A percentile compares a stretch with the other conserved stretches of the same genome.
These are phyloP conservation scores for Perognathus longimembris DNA, from an alignment of 2,113 vertebrate genomes.

Conservation along the genomic window DNA sequence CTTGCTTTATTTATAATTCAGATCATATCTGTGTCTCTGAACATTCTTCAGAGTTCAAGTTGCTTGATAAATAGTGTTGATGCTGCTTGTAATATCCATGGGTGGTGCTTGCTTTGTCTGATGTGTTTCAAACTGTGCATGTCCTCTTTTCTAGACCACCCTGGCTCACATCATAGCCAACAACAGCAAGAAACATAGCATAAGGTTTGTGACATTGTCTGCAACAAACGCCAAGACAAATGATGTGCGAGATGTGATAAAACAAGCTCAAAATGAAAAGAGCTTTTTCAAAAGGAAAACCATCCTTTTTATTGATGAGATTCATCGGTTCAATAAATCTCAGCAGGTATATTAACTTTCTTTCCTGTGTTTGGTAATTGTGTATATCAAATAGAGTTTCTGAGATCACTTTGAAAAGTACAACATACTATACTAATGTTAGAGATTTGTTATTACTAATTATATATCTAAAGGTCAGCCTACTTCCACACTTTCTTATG, in stretches of 20 bases:
- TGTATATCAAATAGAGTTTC: not conserved
- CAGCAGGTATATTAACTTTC: constrained; percentile 92
- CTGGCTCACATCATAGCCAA: constrained; percentile 96
- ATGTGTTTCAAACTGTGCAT: not conserved
- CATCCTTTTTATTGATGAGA: constrained; percentile 98
- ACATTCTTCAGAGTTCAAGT: not conserved
- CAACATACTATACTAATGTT: not conserved
- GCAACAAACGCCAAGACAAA: constrained; percentile 94
- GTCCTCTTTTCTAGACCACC: constrained; percentile 91
- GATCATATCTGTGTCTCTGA: not conserved
- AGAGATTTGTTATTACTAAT: not conserved
- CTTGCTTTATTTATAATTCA: not conserved
- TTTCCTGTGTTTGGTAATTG: constrained; percentile 14
- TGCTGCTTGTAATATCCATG: not conserved
- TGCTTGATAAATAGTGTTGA: not conserved
- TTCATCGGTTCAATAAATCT: constrained; percentile 98
- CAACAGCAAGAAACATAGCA: constrained; percentile 91
- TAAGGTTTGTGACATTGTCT: constrained; percentile 93
- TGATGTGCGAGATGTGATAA: constrained; percentile 96
- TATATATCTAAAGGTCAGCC: not conserved
- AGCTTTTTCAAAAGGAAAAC: constrained; percentile 96
- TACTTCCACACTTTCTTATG: not conserved
- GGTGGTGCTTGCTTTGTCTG: not conserved
- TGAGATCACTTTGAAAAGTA: not conserved
- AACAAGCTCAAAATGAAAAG: constrained; percentile 96